Evolutionary conservation across 2,113 vertebrate genomes (phyloP), one percentile per base, ranked within the genome.

Genomic region (Cathartes aura): DNA sequence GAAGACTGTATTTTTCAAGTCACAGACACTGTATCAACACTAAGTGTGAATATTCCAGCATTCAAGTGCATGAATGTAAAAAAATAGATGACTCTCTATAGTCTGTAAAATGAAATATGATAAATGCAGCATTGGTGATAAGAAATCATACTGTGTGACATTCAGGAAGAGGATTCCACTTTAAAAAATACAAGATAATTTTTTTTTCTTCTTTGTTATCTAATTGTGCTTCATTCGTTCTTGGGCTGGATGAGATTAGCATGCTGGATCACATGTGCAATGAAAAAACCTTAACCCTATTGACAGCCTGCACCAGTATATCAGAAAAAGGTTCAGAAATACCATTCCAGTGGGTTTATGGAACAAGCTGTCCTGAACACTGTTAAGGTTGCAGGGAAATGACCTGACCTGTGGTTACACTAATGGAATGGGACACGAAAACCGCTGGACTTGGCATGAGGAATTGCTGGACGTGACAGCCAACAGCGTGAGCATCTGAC

Each of bases 371-470:
- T 62, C 21, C 29, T 58, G 27, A 36, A 2, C 6, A 40, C 12
- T 40, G 5, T 48, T 53, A 78, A 66, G 27, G 16, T 16, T 79
- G 30, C 16, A 62, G 63, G 20, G 5, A 52, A 81, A 73, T 12
- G 17, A 36, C 7, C 40, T 43, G 12, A 10, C 12, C 36, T 40
- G 5, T 19, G 22, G 9, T 42, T 56, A 12, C 11, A 12, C 24
- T 15, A 34, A 21, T 1, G 0, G 24, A 76, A 29, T 9, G 4
- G 47, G 20, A n/a, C 27, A 52, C 0, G 0, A 73, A 85, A 66
- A n/a, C 6, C 23, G 66, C 45, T 74, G 20, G 15, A 27, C 11
- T 64, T 47, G 16, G 11, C 43, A 30, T 17, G 19, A 76, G 5
- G 6, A 60, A 17, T 5, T 53, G 34, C 29, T 40, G 24, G 11